Evolutionary conservation across 1,140 invertebrate species (phyloP).

Genomic region (Aphelenchoides fujianensis): DNA sequence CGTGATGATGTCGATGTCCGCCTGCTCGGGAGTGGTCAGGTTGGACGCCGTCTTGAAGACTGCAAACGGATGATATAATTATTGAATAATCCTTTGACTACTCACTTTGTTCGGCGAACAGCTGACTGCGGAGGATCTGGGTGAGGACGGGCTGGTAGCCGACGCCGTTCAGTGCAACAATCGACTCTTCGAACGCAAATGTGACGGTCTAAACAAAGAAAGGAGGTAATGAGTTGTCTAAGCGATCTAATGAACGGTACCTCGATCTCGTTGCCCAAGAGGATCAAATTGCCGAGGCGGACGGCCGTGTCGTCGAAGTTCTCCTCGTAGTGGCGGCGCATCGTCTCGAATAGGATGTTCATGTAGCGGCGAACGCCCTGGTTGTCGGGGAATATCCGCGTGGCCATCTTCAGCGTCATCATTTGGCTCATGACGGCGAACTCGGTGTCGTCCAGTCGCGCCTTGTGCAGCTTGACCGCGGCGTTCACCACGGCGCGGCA

Average conservation of each 20-base stretch:
- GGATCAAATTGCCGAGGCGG: conserved; percentile 13
- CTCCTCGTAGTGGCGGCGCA: conserved; percentile 3
- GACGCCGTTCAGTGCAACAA: conserved; percentile 11
- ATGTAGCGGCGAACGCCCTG: background rate
- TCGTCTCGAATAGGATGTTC: conserved; percentile 13
- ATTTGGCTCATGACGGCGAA: conserved; percentile 17
- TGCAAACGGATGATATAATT: background rate
- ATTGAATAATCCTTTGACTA: background rate
- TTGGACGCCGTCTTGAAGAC: background rate
- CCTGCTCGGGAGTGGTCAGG: background rate
- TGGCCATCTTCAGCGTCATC: conserved; percentile 17
- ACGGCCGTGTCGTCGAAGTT: conserved; percentile 10
- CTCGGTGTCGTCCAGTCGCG: conserved; percentile 14
- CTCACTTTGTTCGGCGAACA: background rate
- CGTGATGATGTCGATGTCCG: background rate
- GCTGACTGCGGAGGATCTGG: background rate
- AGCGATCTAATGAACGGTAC: too few species aligned
- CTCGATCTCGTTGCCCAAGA: conserved; percentile 17
- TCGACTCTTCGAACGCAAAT: conserved; percentile 13
- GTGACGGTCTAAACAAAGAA: conserved; percentile 2
- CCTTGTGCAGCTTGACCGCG: conserved; percentile 15
- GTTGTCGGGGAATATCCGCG: conserved; percentile 4
- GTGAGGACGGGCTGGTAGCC: conserved; percentile 9
- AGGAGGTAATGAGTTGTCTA: too few species aligned
- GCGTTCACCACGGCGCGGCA: conserved; percentile 6